Percentiles rank a stretch among this genome's conserved stretches.
These are phyloP conservation scores for Muricea muricata DNA, from an alignment of 92 coral and sea anemone species.

Conservation along the genomic window DNA sequence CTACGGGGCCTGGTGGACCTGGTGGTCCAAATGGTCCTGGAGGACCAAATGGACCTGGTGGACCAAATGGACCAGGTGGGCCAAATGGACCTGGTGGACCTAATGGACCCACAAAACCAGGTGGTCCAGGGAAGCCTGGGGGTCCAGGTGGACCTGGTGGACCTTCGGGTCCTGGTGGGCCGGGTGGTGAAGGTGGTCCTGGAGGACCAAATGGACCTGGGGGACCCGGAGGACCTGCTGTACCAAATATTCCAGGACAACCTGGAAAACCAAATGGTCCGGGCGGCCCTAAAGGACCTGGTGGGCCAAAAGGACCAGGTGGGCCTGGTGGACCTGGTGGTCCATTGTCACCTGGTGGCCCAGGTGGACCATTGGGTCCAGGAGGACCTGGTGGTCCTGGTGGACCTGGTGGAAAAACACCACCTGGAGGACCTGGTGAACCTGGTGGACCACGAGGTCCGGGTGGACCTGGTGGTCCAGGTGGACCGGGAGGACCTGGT, in stretches of 20 bases:
- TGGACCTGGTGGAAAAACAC: slow-evolving; percentile 8
- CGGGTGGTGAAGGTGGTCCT: too few relatives aligned
- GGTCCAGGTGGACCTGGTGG: slow-evolving; percentile 82
- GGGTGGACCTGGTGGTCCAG: slow-evolving; percentile 46
- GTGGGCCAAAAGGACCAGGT: slow-evolving; percentile 65
- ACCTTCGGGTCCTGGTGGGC: slow-evolving; percentile 59
- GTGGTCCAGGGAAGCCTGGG: slow-evolving; percentile 69
- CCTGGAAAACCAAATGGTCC: slow-evolving; percentile 79
- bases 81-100: slow-evolving; percentile 42
- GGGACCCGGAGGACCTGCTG: too few relatives aligned
- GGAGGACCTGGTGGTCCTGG: slow-evolving; percentile 42
- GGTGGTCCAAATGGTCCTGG: too few relatives aligned
- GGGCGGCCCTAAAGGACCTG: slow-evolving; percentile 81
- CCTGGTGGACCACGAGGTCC: slow-evolving; percentile 83
- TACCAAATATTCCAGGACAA: too few relatives aligned
- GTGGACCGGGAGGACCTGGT: slow-evolving; percentile 23
- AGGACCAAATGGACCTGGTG: too few relatives aligned
- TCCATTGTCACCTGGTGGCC: slow-evolving; percentile 18
- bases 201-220: slow-evolving; percentile 68
- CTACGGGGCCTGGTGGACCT: too few relatives aligned
- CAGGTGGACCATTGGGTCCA: slow-evolving; percentile 33
- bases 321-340: slow-evolving; percentile 31
- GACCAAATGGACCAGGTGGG: slow-evolving; percentile 53
- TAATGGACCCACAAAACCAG: too few relatives aligned
- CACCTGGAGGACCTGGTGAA: slow-evolving; percentile 64